Percentiles rank a stretch among this genome's conserved stretches.
Conservation (phyloP, 1,140 invertebrate genomes). For the Hylaeus volcanicus region DNA sequence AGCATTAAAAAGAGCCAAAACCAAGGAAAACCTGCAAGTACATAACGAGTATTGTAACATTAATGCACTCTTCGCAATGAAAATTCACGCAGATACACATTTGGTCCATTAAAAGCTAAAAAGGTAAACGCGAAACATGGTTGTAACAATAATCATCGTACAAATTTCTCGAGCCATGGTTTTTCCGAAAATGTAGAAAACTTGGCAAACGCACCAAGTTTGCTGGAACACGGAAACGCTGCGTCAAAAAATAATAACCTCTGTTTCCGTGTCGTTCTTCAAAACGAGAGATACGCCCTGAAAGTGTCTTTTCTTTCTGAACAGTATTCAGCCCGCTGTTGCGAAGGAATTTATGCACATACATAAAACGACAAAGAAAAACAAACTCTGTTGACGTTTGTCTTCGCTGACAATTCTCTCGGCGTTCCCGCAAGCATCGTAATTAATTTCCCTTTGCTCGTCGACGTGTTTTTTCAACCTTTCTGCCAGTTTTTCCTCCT, state of each 20-base stretch:
- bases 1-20: too few species aligned
- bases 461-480: constrained; percentile 2
- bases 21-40: too few species aligned
- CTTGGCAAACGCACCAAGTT: neutral
- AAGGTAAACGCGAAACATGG: too few species aligned
- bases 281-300: neutral
- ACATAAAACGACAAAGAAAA: constrained; percentile 1
- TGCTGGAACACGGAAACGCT: too few species aligned
- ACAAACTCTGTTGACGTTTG: constrained; percentile 6
- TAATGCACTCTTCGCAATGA: too few species aligned
- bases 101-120: too few species aligned
- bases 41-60: too few species aligned
- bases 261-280: neutral
- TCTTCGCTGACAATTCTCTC: neutral
- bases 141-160: too few species aligned
- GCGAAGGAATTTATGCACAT: neutral
- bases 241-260: neutral
- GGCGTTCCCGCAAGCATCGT: neutral
- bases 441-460: constrained; percentile 39
- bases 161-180: too few species aligned
- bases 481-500: neutral
- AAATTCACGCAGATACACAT: too few species aligned
- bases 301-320: neutral
- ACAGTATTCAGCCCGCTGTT: neutral
- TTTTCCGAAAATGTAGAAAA: too few species aligned